These are phyloP conservation scores for Nomada flava DNA, from an alignment of 2,888 invertebrate genomes.

Conservation along the genomic window DNA sequence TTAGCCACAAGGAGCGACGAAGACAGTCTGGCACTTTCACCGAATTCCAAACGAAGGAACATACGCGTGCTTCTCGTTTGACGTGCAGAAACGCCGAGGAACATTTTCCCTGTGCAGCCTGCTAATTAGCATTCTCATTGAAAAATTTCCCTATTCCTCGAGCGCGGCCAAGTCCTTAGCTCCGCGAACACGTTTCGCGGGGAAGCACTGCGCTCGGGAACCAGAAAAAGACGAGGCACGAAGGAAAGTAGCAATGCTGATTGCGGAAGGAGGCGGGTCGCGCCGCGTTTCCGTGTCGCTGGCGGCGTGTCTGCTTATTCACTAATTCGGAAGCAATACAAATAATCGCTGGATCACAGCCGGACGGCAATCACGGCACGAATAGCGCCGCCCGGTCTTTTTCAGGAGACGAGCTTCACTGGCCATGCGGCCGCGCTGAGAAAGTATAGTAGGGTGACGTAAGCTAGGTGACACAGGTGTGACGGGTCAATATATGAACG, in stretches of 20 bases:
- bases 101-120: constrained; percentile 14
- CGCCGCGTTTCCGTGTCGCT: constrained; percentile 57
- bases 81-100: constrained; percentile 33
- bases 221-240: background rate
- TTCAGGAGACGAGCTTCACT: constrained; percentile 83
- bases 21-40: background rate
- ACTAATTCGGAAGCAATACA: constrained; percentile 80
- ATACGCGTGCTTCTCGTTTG: constrained; percentile 1
- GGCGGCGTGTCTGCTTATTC: constrained; percentile 66
- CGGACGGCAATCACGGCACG: constrained; percentile 72
- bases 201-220: constrained; percentile 34
- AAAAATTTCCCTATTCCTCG: constrained; percentile 44
- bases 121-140: constrained; percentile 60
- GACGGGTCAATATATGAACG: constrained; percentile 65
- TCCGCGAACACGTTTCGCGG: constrained; percentile 18
- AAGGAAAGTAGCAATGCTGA: constrained; percentile 17
- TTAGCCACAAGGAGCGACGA: no score
- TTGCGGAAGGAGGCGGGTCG: constrained; percentile 67
- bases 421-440: constrained; percentile 74
- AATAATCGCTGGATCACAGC: constrained; percentile 72
- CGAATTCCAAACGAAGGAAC: constrained; percentile 12
- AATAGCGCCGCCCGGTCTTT: constrained; percentile 57
- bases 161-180: constrained; percentile 34
- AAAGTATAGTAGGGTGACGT: constrained; percentile 73
- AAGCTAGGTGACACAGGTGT: constrained; percentile 14